Evolutionary conservation across 2,888 invertebrate species (phyloP), one percentile per base, ranked within the genome.

Genomic region (Lepeophtheirus nordmannii): DNA sequence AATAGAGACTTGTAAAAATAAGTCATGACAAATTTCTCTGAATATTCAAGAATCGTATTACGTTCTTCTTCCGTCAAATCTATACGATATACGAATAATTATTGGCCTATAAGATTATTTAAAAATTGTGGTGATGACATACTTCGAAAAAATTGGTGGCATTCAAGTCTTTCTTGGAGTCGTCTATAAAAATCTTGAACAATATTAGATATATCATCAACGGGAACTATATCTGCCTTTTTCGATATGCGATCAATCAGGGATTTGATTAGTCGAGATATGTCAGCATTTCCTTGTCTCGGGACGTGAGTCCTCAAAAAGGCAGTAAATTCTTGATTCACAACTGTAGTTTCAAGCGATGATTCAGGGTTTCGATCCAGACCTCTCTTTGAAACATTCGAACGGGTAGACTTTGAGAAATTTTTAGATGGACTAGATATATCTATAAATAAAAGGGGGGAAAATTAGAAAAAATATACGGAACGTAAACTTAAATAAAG

Each of bases 11-110:
- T 85, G 74, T 97, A 96, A 68, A 94, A 80, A 72, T 86, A 83
- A 0, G 88, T 86, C 84, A 93, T 93, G 62, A 93, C 83, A 74
- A 90, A 91, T 73, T 88, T 89, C 78, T 99, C 98, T 60, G 89
- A 86, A 74, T 89, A 90, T 77, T 94, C 92, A 74, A 94, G 81
- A 68, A 96, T 80, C 71, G 83, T 82, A 72, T 91, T 90, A 71
- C 85, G 83, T 57, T 84, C 82, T 71, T 92, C 91, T 0, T 80
- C 74, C 57, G 82, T 80, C 37, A 86, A 78, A 70, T 80, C 82
- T 81, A 71, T 14, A 73, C 73, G 56, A 46, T 23, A 57, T 10
- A 22, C 17, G 8, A 58, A n/a, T 20, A 22, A 58, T 30, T 30
- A 30, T 5, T 30, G 3, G 30, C 30, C 30, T 30, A 30, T 30